phyloP scores from a whole-genome alignment of 2,888 invertebrate species.

The Cataglyphis livida region DNA sequence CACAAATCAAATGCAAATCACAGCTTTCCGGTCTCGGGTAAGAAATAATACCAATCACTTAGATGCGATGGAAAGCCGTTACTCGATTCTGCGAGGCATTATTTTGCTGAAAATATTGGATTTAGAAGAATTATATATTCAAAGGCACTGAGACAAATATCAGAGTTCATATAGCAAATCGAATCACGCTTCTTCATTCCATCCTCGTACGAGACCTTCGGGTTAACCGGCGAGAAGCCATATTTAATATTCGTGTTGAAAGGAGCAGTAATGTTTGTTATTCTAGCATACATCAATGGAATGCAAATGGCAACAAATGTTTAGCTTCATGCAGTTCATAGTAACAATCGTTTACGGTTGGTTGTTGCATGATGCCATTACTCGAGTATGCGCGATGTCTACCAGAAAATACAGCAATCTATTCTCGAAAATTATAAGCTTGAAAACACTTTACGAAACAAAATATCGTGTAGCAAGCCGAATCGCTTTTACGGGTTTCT shows the following conservation, averaged over 20 bases:
- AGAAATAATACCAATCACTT: slow-evolving; percentile 53
- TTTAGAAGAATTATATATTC: slow-evolving; percentile 37
- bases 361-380: slow-evolving; percentile 13
- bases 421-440: slow-evolving; percentile 32
- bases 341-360: slow-evolving; percentile 35
- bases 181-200: slow-evolving; percentile 12
- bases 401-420: slow-evolving; percentile 9
- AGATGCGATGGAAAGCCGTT: slow-evolving; percentile 30
- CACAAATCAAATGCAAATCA: slow-evolving; percentile 51
- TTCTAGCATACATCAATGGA: slow-evolving; percentile 28
- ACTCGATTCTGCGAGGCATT: slow-evolving; percentile 33
- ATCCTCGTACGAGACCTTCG: slow-evolving; percentile 17
- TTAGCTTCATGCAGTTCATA: slow-evolving; percentile 20
- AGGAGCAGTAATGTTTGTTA: slow-evolving; percentile 43
- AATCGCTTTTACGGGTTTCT: slow-evolving; percentile 22
- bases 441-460: slow-evolving; percentile 60
- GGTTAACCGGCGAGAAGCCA: slow-evolving; percentile 10
- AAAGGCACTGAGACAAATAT: slow-evolving; percentile 38
- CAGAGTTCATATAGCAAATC: slow-evolving; percentile 32
- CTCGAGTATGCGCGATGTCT: slow-evolving; percentile 49
- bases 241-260: slow-evolving; percentile 29
- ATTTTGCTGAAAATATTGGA: slow-evolving; percentile 44
- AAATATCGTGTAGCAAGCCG: slow-evolving; percentile 25
- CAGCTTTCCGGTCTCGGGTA: slow-evolving; percentile 27
- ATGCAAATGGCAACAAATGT: slow-evolving; percentile 50